Base-by-base conservation (phyloP, 2,797 vertebrate genomes). In the Platyrinchus mystaceus region DNA sequence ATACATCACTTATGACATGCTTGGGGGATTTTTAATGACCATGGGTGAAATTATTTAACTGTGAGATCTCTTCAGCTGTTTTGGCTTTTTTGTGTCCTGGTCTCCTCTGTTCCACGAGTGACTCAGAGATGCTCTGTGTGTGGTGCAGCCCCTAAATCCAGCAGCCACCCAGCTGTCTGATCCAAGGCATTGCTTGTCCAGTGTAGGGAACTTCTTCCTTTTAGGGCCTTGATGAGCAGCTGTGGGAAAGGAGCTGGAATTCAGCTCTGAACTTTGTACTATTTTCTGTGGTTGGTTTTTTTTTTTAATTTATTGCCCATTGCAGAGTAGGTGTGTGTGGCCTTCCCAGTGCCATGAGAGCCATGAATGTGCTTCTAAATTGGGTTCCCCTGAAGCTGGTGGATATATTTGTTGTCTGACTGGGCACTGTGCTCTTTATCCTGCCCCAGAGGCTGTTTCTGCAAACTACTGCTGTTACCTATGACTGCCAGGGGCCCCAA, bases 181-280 rank as follows among this genome's bases (percentile, higher is more conserved):
- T 53, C 73, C 52, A 30, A n/a, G 85, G 82, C 85, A 21, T 22
- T 56, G 16, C 86, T 83, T 44, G 86, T 73, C 78, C 75, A 49
- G 12, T 27, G 47, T 55, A 24, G 79, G 47, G 66, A 87, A 21
- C 87, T 84, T 90, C 82, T 95, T 95, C 92, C 91, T 89, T 89
- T 84, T 91, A 70, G 84, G 68, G 58, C 82, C 85, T 67, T 17
- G 56, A 53, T 36, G 53, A 93, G 68, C 78, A 80, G 60, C 89
- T 91, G 43, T 79, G 52, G 83, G 75, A 63, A 93, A 56, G 64
- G 49, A 89, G 64, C 78, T 87, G 95, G 75, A 89, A 91, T 85
- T 87, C 87, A 87, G 44, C 53, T 23, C 78, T 90, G 70, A 89
- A 52, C 84, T 92, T 81, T 49, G 71, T 62, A 58, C 75, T 47